Conservation (phyloP, 2,797 vertebrate genomes). For the Darevskia nairensis region DNA sequence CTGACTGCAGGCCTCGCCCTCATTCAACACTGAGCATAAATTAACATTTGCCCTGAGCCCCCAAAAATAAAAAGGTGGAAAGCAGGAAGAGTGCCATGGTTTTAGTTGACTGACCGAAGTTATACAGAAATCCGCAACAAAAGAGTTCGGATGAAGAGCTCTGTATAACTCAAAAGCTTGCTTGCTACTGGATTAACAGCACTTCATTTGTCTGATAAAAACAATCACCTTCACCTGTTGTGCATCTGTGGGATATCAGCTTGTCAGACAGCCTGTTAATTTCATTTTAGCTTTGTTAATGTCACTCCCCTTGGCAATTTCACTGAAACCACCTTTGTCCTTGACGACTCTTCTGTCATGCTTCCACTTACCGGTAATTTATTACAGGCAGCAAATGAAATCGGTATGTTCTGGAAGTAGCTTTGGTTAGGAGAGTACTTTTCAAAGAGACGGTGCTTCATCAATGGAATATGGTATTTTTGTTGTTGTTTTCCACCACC, state of each 20-base stretch:
- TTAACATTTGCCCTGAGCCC: not conserved
- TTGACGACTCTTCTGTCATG: not conserved
- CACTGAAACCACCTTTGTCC: not conserved
- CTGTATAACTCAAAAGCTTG: not conserved
- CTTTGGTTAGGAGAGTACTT: not conserved
- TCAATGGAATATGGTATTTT: not conserved
- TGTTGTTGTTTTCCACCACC: not conserved
- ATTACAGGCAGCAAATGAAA: constrained; percentile 1
- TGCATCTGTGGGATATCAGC: not conserved
- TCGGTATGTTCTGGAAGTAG: not conserved
- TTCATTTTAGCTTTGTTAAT: not conserved
- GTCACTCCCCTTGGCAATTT: not conserved
- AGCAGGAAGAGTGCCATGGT: not conserved
- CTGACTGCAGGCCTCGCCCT: not conserved
- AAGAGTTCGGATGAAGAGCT: not conserved
- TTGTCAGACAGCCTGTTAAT: not conserved
- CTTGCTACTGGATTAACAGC: not conserved
- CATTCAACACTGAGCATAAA: not conserved
- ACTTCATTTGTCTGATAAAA: not conserved
- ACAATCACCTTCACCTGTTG: not conserved
- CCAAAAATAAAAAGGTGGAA: not conserved
- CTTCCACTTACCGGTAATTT: not conserved
- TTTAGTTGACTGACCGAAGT: not conserved
- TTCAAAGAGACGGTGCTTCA: not conserved
- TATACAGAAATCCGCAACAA: not conserved